Evolutionary conservation across 2,113 vertebrate genomes (phyloP).

Genomic region (Triplophysa tibetana): DNA sequence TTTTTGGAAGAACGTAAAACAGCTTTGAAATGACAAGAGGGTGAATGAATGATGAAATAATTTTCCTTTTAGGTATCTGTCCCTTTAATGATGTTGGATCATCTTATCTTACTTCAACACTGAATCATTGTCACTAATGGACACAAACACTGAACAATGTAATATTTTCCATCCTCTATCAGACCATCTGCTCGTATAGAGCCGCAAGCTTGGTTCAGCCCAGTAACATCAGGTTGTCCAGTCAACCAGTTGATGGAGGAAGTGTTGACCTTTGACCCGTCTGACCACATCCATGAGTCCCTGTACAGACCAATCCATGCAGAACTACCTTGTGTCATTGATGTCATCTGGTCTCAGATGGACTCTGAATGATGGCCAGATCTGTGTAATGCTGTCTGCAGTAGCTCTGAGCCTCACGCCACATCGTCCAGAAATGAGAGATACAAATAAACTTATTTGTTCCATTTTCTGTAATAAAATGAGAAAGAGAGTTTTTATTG

Average conservation of each 20-base stretch:
- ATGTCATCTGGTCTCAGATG: not conserved
- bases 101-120: no score
- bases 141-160: no score
- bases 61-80: no score
- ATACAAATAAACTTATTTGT: no score
- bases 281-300: conserved; percentile 41
- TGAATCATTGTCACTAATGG: no score
- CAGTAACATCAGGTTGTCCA: not conserved
- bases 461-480: no score
- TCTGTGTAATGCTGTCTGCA: conserved; percentile 24
- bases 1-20: no score
- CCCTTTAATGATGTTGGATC: no score
- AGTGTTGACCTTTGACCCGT: not conserved
- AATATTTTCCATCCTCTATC: no score
- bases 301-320: conserved; percentile 37
- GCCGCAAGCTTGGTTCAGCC: not conserved
- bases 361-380: not conserved
- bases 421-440: not conserved
- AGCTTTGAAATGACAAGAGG: no score
- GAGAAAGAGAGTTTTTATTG: no score
- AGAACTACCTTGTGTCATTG: rapidly evolving
- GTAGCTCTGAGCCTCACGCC: conserved; percentile 11
- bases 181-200: not conserved
- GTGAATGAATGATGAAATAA: no score
- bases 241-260: not conserved